Conservation (phyloP, 2,797 vertebrate species). For the Sarcoramphus papa region DNA sequence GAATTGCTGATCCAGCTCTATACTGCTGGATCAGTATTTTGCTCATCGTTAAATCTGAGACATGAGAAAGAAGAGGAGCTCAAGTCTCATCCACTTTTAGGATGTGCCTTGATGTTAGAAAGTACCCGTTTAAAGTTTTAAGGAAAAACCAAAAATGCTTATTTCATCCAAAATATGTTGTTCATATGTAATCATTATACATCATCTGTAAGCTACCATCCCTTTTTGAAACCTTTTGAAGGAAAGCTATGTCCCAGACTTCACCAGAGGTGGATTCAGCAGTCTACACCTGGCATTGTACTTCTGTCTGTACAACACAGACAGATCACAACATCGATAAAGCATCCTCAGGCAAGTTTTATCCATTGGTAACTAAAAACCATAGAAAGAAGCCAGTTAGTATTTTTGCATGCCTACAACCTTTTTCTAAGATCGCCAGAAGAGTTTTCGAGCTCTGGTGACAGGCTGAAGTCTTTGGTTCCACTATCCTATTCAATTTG, state of each 20-base stretch:
- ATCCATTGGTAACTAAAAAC: neutral
- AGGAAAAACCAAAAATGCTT: neutral
- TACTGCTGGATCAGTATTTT: neutral
- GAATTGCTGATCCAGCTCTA: neutral
- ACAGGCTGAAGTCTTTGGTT: neutral
- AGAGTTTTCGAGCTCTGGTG: neutral
- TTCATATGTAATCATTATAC: accelerated
- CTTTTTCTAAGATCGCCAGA: neutral
- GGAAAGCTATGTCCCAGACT: neutral
- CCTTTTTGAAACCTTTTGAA: neutral
- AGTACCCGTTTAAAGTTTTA: neutral
- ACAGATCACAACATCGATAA: neutral
- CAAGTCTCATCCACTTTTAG: neutral
- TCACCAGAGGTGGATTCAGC: neutral
- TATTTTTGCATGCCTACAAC: neutral
- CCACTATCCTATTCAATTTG: neutral
- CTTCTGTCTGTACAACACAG: neutral
- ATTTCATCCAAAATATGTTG: neutral
- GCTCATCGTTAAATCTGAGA: neutral
- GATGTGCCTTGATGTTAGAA: neutral
- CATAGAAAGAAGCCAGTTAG: neutral
- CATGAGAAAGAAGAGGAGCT: neutral
- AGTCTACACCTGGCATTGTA: neutral
- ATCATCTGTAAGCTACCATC: neutral
- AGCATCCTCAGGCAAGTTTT: neutral